phyloP scores from a whole-genome alignment of 2,888 invertebrate species.

The Drosophila borborema region DNA sequence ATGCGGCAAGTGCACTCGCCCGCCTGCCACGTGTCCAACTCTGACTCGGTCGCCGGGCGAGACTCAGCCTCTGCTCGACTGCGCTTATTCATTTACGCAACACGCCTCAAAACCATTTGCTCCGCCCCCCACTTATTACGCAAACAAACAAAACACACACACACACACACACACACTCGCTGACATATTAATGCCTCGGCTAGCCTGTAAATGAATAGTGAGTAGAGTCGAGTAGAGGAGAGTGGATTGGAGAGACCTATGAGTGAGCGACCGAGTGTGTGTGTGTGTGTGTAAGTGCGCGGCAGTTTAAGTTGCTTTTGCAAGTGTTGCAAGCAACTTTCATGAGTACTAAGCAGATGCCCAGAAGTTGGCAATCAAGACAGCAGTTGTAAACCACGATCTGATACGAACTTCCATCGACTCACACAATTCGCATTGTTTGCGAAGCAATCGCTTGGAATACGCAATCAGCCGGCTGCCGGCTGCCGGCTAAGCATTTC shows the following conservation, averaged over 20 bases:
- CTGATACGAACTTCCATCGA: slow-evolving; percentile 17
- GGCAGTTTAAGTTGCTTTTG: slow-evolving; percentile 55
- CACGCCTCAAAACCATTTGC: slow-evolving; percentile 52
- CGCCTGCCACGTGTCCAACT: slow-evolving; percentile 64
- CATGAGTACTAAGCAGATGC: slow-evolving; percentile 27
- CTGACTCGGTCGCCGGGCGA: slow-evolving; percentile 28
- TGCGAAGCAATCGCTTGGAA: slow-evolving; percentile 11
- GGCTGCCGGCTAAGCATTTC: slow-evolving; percentile 17
- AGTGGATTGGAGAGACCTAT: slow-evolving; percentile 8
- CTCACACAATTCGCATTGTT: background rate
- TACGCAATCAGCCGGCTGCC: slow-evolving; percentile 27
- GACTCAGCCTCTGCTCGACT: slow-evolving; percentile 52
- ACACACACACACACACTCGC: slow-evolving; percentile 15
- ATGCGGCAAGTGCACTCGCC: slow-evolving; percentile 64
- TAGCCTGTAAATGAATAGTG: slow-evolving; percentile 78
- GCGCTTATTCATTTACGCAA: slow-evolving; percentile 78
- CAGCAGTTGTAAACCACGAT: slow-evolving; percentile 25
- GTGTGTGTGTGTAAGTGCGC: slow-evolving; percentile 24
- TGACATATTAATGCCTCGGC: slow-evolving; percentile 44
- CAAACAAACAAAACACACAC: slow-evolving; percentile 41
- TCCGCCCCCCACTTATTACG: slow-evolving; percentile 71
- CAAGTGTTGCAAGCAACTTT: slow-evolving; percentile 44
- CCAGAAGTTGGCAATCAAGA: slow-evolving; percentile 32
- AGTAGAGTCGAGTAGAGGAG: slow-evolving; percentile 47
- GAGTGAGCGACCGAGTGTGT: slow-evolving; percentile 11